Evolutionary conservation across 2,113 vertebrate genomes (phyloP).

Genomic region (Eulacestoma nigropectus): DNA sequence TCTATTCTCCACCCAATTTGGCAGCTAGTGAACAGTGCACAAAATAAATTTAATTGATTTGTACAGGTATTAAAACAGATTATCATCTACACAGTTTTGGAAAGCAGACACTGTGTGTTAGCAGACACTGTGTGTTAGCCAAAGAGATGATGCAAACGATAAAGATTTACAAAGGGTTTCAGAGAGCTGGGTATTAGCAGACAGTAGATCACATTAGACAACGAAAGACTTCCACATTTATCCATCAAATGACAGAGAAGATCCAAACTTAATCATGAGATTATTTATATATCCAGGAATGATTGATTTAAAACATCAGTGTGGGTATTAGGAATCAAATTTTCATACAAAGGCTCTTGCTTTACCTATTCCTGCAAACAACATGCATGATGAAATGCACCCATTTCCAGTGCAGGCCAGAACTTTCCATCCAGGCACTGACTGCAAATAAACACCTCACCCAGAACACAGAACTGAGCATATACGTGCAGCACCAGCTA

Average conservation of each 20-base stretch:
- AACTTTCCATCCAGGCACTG: not conserved
- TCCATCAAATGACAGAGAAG: not conserved
- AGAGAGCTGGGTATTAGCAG: not conserved
- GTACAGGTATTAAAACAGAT: slow-evolving; percentile 39
- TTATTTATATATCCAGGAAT: not conserved
- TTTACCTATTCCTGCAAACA: not conserved
- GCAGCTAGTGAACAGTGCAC: not conserved
- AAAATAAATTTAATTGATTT: slow-evolving; percentile 45
- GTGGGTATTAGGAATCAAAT: not conserved
- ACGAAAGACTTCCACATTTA: not conserved
- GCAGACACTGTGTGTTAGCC: not conserved
- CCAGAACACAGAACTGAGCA: not conserved
- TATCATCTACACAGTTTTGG: not conserved
- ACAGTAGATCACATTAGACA: not conserved
- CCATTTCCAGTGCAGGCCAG: not conserved
- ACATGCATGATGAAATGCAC: not conserved
- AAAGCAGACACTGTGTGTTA: not conserved
- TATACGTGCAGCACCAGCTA: fast-evolving
- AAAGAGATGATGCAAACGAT: not conserved
- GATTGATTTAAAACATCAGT: not conserved
- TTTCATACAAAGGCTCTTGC: not conserved
- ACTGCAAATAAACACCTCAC: not conserved
- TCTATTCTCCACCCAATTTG: slow-evolving; percentile 16
- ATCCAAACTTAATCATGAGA: not conserved
- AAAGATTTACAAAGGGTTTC: slow-evolving; percentile 36